phyloP scores from a whole-genome alignment of 2,888 invertebrate genomes.

The Pollenia griseotomentosa region DNA sequence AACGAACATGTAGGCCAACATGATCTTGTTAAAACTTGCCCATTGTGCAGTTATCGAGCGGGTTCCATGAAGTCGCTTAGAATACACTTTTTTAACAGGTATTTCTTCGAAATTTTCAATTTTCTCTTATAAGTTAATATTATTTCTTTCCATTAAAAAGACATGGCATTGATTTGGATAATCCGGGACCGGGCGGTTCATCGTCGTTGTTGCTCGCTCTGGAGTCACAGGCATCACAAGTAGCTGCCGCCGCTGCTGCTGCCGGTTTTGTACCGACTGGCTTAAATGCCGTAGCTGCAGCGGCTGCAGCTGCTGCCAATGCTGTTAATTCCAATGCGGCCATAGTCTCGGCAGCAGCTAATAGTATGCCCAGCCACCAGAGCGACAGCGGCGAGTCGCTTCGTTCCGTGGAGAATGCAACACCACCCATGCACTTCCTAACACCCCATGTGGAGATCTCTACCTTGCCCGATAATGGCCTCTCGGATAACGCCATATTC shows the following conservation, averaged over 20 bases:
- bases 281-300: conserved; percentile 81
- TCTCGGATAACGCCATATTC: conserved; percentile 85
- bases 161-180: conserved; percentile 95
- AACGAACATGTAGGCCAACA: conserved; percentile 96
- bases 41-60: conserved; percentile 94
- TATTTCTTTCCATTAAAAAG: conserved; percentile 82
- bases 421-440: conserved; percentile 95
- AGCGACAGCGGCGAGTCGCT: conserved; percentile 94
- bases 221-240: conserved; percentile 87
- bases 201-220: conserved; percentile 89
- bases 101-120: not conserved
- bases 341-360: conserved; percentile 85
- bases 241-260: conserved; percentile 86
- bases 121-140: not conserved
- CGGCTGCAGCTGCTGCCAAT: conserved; percentile 77
- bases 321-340: conserved; percentile 77
- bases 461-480: conserved; percentile 92
- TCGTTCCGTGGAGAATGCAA: conserved; percentile 93
- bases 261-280: conserved; percentile 81
- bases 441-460: conserved; percentile 96
- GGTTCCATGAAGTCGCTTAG: conserved; percentile 95
- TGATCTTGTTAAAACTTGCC: conserved; percentile 95
- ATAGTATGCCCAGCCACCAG: conserved; percentile 87
- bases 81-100: conserved; percentile 95
- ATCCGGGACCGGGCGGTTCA: conserved; percentile 93